These are phyloP conservation scores for Minunthozetes semirufus DNA, from an alignment of 2,888 invertebrate genomes.

Conservation along the genomic window DNA sequence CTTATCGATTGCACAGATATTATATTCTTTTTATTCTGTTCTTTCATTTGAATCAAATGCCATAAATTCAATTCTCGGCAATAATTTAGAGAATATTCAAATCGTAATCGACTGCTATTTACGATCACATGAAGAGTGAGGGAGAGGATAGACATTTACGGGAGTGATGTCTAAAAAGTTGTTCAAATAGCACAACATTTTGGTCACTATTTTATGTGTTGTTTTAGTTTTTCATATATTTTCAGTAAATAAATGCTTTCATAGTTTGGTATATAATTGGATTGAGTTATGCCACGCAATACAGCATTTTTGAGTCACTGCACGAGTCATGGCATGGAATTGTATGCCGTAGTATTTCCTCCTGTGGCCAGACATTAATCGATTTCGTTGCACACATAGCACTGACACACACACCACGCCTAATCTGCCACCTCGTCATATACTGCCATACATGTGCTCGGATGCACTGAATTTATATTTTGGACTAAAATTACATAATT, in stretches of 20 bases:
- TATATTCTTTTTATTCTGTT: neutral
- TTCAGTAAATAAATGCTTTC: neutral
- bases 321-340: neutral
- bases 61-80: neutral
- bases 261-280: constrained; percentile 6
- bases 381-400: constrained; percentile 3
- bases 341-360: neutral
- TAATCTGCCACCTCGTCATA: neutral
- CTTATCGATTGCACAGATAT: constrained; percentile 2
- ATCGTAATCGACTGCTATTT: neutral
- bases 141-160: neutral
- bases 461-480: no score
- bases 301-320: constrained; percentile 1
- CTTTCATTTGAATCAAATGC: constrained; percentile 3
- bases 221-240: neutral
- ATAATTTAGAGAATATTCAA: constrained; percentile 1
- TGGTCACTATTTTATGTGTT: neutral
- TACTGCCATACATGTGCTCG: neutral
- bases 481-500: no score
- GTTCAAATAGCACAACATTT: neutral
- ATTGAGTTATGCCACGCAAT: constrained; percentile 24
- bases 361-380: constrained; percentile 22
- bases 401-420: neutral
- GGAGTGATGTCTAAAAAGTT: neutral
- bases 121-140: neutral